Evolutionary conservation across 2,888 invertebrate genomes (phyloP).

Genomic region (Caenorhabditis sinica): DNA sequence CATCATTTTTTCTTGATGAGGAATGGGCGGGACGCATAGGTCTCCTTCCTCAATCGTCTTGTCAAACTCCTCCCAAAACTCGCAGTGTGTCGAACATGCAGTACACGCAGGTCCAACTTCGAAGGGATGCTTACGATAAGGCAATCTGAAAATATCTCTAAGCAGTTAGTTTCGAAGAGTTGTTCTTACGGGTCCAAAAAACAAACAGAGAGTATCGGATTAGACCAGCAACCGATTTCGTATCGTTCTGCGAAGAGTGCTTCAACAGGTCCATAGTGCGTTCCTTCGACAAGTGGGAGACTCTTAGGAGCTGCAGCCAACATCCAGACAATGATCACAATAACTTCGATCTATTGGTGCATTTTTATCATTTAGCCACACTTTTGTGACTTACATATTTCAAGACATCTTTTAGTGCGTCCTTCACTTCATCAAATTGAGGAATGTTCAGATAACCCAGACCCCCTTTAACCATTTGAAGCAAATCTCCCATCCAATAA

Average conservation of each 20-base stretch:
- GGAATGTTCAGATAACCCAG: neutral
- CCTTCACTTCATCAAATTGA: neutral
- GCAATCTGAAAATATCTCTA: neutral
- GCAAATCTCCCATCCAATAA: neutral
- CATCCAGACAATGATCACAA: conserved; percentile 3
- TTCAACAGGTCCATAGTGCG: conserved; percentile 12
- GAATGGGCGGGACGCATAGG: conserved; percentile 20
- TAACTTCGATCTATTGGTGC: conserved; percentile 1
- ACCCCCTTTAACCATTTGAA: neutral
- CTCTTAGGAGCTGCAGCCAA: neutral
- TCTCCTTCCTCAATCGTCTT: conserved; percentile 22
- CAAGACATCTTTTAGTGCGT: neutral
- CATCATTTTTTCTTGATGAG: neutral
- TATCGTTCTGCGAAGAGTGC: neutral
- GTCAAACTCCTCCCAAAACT: neutral
- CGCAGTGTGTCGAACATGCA: neutral
- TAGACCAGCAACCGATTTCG: conserved; percentile 21
- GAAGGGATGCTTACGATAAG: neutral
- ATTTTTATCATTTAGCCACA: neutral
- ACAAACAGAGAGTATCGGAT: neutral
- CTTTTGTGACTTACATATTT: neutral
- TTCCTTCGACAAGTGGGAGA: neutral
- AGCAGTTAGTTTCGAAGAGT: neutral
- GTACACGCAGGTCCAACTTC: conserved; percentile 8
- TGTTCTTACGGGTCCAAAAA: conserved; percentile 8